Base-by-base conservation (phyloP, 2,797 vertebrate genomes). In the Sarcophilus harrisii region DNA sequence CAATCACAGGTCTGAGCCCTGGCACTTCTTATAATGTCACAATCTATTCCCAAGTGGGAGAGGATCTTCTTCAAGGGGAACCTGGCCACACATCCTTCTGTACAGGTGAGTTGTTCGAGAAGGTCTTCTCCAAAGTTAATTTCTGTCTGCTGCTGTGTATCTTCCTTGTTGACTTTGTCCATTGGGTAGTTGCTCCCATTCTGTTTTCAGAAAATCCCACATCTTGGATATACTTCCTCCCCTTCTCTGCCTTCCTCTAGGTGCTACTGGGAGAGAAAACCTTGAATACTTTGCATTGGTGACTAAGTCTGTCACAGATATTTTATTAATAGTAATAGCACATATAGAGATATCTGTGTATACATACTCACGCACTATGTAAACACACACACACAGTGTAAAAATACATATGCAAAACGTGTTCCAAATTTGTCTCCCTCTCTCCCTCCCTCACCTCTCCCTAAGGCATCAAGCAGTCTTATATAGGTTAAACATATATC, bases 1-100 rank as follows among this genome's bases (percentile, higher is more conserved):
- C 0, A 0, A 24, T 98, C 90, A 5, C 89, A 0, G 49, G 6
- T 0, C 90, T 98, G 27, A 87, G 0, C 4, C 92, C 98, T 0
- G 98, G 98, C 30, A 97, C 96, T 0, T 38, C 5, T 4, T 98
- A 98, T 91, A 93, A 24, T 0, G 97, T 98, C 16, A 5, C 49
- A 54, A 95, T 98, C 92, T 93, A 94, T 57, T 49, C 98, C 13
- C 95, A 32, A 28, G 93, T 94, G 0, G 94, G 90, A n/a, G 6
- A 32, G 13, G 27, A 1, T 24, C 93, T 1, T 0, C 4, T 11
- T 28, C 97, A 97, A 0, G 90, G 94, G 92, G 49, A 0, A 0
- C 62, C 93, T 5, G 49, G 10, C 13, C 0, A 0, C 57, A 16
- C 28, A 73, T 52, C 28, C 0, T 97, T 97, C 96, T 98, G 97